phyloP scores from a whole-genome alignment of 37 sponge, comb jelly and placozoan species.

The Diacarnus erythraeanus region DNA sequence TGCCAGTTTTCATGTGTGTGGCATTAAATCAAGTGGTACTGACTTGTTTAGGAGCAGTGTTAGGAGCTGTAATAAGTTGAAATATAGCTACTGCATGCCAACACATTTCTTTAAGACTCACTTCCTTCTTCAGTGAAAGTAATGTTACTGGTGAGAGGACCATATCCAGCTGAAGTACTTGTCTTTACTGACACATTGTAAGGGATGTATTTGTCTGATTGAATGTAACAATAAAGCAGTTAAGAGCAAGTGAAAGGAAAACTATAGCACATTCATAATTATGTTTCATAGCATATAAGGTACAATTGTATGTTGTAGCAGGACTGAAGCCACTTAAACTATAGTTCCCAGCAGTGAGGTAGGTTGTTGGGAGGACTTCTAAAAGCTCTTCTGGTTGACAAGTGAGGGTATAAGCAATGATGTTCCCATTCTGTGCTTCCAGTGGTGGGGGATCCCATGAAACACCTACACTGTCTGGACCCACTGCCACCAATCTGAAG shows the following conservation, averaged over 20 bases:
- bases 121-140: slow-evolving; percentile 25
- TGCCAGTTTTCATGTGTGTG: slow-evolving; percentile 17
- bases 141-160: not conserved
- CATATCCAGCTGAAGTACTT: slow-evolving; percentile 25
- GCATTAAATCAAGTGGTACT: not conserved
- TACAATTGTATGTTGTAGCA: slow-evolving; percentile 17
- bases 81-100: not conserved
- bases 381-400: not conserved
- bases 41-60: slow-evolving; percentile 3
- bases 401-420: slow-evolving; percentile 17
- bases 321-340: slow-evolving; percentile 9
- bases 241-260: not conserved
- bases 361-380: not conserved
- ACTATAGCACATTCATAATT: not conserved
- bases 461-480: not conserved
- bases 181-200: slow-evolving; percentile 12
- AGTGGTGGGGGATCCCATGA: slow-evolving; percentile 21
- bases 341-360: not conserved
- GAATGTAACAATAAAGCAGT: not conserved
- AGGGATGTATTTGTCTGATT: slow-evolving; percentile 4
- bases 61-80: slow-evolving; percentile 19
- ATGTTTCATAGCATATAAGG: slow-evolving; percentile 1
- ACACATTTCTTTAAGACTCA: not conserved
- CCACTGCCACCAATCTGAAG: not conserved
- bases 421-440: slow-evolving; percentile 21